Evolutionary conservation across 2,797 vertebrate species (phyloP).

Genomic region (Tadarida brasiliensis): DNA sequence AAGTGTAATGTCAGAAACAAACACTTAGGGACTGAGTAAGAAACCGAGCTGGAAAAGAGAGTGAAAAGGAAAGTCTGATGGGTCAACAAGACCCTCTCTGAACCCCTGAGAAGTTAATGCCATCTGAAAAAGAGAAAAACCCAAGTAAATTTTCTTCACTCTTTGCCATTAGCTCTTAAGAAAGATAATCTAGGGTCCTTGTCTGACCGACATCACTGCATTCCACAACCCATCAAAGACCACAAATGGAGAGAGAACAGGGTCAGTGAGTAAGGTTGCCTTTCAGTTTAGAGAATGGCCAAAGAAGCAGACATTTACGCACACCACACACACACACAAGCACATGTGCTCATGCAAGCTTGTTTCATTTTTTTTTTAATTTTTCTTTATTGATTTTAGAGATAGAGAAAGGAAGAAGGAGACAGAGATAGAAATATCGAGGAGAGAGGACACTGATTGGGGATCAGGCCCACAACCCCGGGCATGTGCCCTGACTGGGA

Average conservation of each 20-base stretch:
- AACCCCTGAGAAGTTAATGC: conserved; percentile 58
- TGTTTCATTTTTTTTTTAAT: background rate
- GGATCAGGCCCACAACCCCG: too few relatives aligned
- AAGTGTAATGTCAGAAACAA: conserved; percentile 34
- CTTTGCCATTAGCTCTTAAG: conserved; percentile 32
- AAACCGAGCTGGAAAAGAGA: background rate
- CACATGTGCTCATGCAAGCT: background rate
- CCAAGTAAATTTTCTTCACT: conserved; percentile 33
- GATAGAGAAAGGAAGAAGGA: too few relatives aligned
- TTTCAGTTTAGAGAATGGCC: background rate
- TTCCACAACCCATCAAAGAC: conserved; percentile 30
- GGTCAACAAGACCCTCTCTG: background rate
- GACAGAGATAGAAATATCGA: too few relatives aligned
- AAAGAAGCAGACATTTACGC: background rate
- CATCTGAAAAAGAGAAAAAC: conserved; percentile 31
- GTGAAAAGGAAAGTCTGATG: background rate
- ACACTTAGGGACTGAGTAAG: background rate
- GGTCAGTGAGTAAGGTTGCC: background rate
- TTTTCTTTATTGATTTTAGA: too few relatives aligned
- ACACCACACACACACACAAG: background rate
- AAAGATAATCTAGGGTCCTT: conserved; percentile 21
- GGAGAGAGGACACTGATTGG: too few relatives aligned
- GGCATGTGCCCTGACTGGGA: too few relatives aligned
- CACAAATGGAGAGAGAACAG: conserved; percentile 21
- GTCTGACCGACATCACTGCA: background rate